These are phyloP conservation scores for Globia sparganii DNA, from an alignment of 2,888 invertebrate genomes.

Conservation along the genomic window DNA sequence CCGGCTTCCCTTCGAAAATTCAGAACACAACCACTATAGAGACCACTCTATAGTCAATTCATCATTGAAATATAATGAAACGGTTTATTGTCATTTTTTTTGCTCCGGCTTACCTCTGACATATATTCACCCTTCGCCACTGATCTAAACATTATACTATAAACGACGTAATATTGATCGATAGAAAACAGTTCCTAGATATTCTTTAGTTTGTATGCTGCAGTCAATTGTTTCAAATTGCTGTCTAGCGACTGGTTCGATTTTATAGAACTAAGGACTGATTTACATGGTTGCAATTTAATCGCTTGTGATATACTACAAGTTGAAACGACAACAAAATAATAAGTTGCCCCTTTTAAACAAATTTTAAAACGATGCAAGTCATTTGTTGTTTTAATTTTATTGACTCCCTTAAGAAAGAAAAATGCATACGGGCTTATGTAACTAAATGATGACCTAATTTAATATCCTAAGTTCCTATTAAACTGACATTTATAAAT, in stretches of 20 bases:
- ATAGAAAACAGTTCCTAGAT: not conserved
- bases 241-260: not conserved
- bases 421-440: not conserved
- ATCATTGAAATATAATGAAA: too few relatives aligned
- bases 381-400: not conserved
- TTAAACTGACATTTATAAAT: too few relatives aligned
- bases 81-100: too few relatives aligned
- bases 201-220: not conserved
- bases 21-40: too few relatives aligned
- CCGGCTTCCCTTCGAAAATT: too few relatives aligned
- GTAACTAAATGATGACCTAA: not conserved
- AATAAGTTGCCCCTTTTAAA: too few relatives aligned
- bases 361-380: not conserved
- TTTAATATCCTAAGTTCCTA: not conserved
- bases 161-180: not conserved
- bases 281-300: not conserved
- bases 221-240: conserved; percentile 1
- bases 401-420: not conserved
- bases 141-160: conserved; percentile 7
- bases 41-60: too few relatives aligned
- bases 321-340: not conserved
- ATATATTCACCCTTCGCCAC: too few relatives aligned
- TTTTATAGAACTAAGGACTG: not conserved
- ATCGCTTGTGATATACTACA: not conserved
- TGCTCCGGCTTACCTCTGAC: too few relatives aligned